Percentiles rank a stretch among this genome's conserved stretches.
phyloP scores from a whole-genome alignment of 2,113 vertebrate genomes.

The Dipodomys stephensi region DNA sequence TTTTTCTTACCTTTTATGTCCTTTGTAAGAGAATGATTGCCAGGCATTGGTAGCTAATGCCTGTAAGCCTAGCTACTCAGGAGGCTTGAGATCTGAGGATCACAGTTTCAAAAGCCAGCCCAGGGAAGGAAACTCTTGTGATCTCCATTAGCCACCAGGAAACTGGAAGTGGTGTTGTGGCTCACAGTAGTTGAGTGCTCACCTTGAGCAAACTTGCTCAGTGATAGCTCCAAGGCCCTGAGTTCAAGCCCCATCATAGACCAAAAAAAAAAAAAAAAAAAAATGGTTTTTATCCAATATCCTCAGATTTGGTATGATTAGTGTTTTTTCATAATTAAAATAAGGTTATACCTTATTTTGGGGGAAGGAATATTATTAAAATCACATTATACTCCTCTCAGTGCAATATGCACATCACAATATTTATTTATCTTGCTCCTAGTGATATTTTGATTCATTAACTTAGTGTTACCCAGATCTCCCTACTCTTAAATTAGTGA shows the following conservation, averaged over 20 bases:
- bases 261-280: too few species aligned
- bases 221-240: too few species aligned
- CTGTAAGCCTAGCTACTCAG: too few species aligned
- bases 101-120: too few species aligned
- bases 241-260: too few species aligned
- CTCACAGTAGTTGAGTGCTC: too few species aligned
- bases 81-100: too few species aligned
- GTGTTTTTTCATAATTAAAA: neutral
- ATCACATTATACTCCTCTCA: neutral
- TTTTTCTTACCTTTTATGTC: neutral
- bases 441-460: neutral
- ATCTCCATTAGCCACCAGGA: too few species aligned
- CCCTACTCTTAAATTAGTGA: neutral
- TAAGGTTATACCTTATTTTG: neutral
- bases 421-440: neutral
- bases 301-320: neutral
- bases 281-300: neutral
- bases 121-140: too few species aligned
- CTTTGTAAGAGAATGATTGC: neutral
- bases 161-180: too few species aligned
- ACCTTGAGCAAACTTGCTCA: too few species aligned
- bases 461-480: neutral
- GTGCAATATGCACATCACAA: neutral
- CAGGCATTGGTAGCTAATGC: too few species aligned
- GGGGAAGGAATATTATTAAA: neutral